Evolutionary conservation across 2,888 invertebrate species (phyloP).

Genomic region (Monochamus alternatus): DNA sequence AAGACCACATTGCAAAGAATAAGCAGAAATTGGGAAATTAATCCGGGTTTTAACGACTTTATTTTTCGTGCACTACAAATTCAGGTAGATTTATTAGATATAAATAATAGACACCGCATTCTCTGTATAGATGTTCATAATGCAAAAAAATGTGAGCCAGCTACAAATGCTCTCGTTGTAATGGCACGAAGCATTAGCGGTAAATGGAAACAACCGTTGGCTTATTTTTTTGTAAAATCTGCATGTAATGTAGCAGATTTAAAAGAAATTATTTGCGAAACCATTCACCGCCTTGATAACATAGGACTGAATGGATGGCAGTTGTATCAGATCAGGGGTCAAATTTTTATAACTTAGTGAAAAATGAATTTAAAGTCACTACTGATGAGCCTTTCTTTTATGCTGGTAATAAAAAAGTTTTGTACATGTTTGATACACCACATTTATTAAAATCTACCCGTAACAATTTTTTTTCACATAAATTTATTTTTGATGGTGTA

Average conservation of each 20-base stretch:
- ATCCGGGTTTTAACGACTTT: slow-evolving; percentile 13
- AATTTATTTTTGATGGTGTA: too few species aligned
- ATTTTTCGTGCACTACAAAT: slow-evolving; percentile 11
- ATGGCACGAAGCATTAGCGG: slow-evolving; percentile 31
- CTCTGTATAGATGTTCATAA: background rate
- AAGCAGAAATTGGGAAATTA: slow-evolving; percentile 22
- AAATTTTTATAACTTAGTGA: slow-evolving; percentile 25
- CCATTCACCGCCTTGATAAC: background rate
- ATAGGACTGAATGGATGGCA: slow-evolving; percentile 20
- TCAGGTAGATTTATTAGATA: slow-evolving; percentile 4
- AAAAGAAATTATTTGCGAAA: slow-evolving; percentile 18
- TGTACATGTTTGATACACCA: slow-evolving; percentile 5
- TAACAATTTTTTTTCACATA: slow-evolving; percentile 5
- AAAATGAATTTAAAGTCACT: slow-evolving; percentile 5
- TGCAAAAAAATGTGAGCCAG: slow-evolving; percentile 20
- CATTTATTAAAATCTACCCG: background rate
- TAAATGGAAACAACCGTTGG: slow-evolving; percentile 27
- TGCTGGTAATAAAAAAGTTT: background rate
- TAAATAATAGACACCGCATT: slow-evolving; percentile 10
- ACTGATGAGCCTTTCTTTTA: background rate
- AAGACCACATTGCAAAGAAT: slow-evolving; percentile 28
- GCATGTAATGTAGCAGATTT: slow-evolving; percentile 25
- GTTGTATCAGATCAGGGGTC: slow-evolving; percentile 34
- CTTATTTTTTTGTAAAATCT: slow-evolving; percentile 31
- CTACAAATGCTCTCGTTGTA: slow-evolving; percentile 21